phyloP scores from a whole-genome alignment of 2,888 invertebrate genomes.

The Drosophila niveifrons region DNA sequence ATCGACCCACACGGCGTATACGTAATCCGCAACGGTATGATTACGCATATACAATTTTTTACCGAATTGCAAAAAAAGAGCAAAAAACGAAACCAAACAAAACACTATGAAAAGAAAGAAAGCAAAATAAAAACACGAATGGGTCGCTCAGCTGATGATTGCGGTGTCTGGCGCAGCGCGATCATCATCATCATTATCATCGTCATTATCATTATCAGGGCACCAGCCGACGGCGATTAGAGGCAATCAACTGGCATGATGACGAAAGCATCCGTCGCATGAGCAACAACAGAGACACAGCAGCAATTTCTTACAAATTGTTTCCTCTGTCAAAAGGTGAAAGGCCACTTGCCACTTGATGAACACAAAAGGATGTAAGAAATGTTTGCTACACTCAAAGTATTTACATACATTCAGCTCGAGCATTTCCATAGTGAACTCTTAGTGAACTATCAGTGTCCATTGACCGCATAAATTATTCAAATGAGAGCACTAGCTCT shows the following conservation, averaged over 20 bases:
- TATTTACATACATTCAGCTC: not conserved
- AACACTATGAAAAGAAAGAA: slow-evolving; percentile 7
- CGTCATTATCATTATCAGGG: slow-evolving; percentile 23
- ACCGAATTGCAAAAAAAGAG: slow-evolving; percentile 38
- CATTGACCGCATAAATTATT: slow-evolving; percentile 62
- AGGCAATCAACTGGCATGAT: slow-evolving; percentile 41
- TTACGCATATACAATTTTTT: slow-evolving; percentile 47
- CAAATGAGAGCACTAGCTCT: slow-evolving; percentile 20
- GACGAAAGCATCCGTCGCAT: slow-evolving; percentile 57
- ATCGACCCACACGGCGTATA: slow-evolving; percentile 44
- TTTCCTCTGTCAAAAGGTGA: slow-evolving; percentile 41
- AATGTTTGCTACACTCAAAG: not conserved
- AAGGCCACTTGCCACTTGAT: slow-evolving; percentile 18
- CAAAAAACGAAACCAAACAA: slow-evolving; percentile 1
- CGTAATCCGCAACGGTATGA: slow-evolving; percentile 53
- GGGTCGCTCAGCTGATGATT: slow-evolving; percentile 69
- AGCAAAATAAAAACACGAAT: slow-evolving; percentile 38
- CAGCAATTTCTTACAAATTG: slow-evolving; percentile 49
- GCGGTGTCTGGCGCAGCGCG: slow-evolving; percentile 53
- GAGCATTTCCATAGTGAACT: slow-evolving; percentile 38
- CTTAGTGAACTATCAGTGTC: slow-evolving; percentile 18
- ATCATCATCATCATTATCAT: slow-evolving; percentile 23
- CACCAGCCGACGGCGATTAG: slow-evolving; percentile 24
- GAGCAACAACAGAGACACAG: slow-evolving; percentile 26
- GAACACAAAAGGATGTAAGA: not conserved